Percentiles rank a stretch among this genome's conserved stretches.
Conservation (phyloP, 2,797 vertebrate species). For the Decapterus maruadsi region DNA sequence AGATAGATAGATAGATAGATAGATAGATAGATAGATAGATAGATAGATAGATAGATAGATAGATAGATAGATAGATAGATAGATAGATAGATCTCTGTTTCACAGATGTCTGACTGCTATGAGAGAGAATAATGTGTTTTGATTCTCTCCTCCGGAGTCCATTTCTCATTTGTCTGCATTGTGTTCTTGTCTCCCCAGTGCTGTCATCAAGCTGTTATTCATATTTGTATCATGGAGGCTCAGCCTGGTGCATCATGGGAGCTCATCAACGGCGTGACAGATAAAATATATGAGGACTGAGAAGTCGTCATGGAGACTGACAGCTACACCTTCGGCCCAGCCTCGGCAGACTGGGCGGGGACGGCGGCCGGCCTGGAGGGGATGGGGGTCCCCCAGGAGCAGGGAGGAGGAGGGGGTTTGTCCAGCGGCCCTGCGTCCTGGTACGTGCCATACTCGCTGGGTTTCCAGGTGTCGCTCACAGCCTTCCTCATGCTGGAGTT, state of each 20-base stretch:
- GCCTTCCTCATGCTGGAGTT: slow-evolving; percentile 86
- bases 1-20: not conserved
- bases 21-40: slow-evolving; percentile 10
- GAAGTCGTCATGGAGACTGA: slow-evolving; percentile 79
- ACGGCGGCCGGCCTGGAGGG: slow-evolving; percentile 49
- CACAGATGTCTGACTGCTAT: slow-evolving; percentile 16
- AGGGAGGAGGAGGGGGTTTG: slow-evolving; percentile 37
- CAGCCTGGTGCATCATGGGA: slow-evolving; percentile 72
- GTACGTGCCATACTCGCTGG: slow-evolving; percentile 77
- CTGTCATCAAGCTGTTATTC: slow-evolving; percentile 65
- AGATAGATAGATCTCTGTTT: slow-evolving; percentile 8
- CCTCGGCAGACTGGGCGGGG: slow-evolving; percentile 70
- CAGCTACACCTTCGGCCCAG: slow-evolving; percentile 69
- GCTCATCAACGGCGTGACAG: slow-evolving; percentile 56
- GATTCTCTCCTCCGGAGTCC: slow-evolving; percentile 32
- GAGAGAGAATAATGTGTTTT: slow-evolving; percentile 55
- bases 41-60: slow-evolving; percentile 17
- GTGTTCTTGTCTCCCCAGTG: slow-evolving; percentile 68
- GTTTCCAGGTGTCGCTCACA: slow-evolving; percentile 88
- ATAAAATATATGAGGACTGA: slow-evolving; percentile 69
- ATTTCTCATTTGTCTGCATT: slow-evolving; percentile 68
- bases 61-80: not conserved
- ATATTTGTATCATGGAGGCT: slow-evolving; percentile 70
- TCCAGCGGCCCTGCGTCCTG: slow-evolving; percentile 35
- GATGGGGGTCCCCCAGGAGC: slow-evolving; percentile 46